These are phyloP conservation scores for Elanus axillaris DNA, from an alignment of 2,113 vertebrate genomes.

Conservation along the genomic window DNA sequence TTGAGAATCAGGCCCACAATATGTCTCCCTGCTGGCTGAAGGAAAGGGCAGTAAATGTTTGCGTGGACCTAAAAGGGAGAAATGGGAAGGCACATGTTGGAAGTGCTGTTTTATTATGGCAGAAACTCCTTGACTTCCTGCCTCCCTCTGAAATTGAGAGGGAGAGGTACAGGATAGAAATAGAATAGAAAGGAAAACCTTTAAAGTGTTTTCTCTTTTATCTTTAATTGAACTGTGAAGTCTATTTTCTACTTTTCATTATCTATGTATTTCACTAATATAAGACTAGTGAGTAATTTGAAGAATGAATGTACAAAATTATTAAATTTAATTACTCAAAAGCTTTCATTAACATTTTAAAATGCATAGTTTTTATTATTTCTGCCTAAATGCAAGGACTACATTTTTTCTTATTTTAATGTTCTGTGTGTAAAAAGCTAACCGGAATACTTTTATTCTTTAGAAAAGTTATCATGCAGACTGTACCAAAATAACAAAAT, in stretches of 20 bases:
- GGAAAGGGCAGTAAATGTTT: background rate
- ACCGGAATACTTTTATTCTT: background rate
- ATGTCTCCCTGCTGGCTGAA: background rate
- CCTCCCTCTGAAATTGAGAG: background rate
- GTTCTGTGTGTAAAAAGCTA: background rate
- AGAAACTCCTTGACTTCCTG: background rate
- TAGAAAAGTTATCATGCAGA: background rate
- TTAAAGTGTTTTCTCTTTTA: background rate
- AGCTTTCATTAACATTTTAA: background rate
- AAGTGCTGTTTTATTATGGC: background rate
- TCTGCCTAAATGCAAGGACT: background rate
- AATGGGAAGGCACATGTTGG: background rate
- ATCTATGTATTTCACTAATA: background rate
- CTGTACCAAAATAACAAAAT: background rate
- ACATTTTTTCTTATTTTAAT: background rate
- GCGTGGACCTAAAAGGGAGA: background rate
- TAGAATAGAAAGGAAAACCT: background rate
- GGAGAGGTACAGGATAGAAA: background rate
- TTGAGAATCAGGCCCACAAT: background rate
- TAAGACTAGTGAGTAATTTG: background rate
- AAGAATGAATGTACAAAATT: background rate
- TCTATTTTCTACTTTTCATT: background rate
- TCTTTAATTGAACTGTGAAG: background rate
- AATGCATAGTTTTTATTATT: background rate
- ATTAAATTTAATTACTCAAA: background rate